Conservation (phyloP, 1,140 invertebrate species). For the Scaptomyza graminum region DNA sequence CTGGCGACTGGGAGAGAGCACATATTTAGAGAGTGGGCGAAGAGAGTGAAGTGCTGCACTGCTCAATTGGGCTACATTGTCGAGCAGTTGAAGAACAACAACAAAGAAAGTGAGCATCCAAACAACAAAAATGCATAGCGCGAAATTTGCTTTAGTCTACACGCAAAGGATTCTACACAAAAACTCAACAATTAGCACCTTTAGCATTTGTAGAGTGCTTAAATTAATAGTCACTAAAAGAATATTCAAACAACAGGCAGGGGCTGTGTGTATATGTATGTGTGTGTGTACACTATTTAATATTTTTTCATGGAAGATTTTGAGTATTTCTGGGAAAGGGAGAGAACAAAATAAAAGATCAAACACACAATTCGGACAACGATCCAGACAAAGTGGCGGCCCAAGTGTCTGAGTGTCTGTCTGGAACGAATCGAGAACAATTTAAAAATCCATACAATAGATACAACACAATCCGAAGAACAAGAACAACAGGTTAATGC, state of each 20-base stretch:
- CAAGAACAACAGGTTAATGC: conserved; percentile 41
- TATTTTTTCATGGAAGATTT: conserved; percentile 60
- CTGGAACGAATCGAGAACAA: conserved; percentile 64
- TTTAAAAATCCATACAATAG: conserved; percentile 54
- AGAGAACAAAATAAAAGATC: conserved; percentile 8
- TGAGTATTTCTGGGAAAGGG: conserved; percentile 47
- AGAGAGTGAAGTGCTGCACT: background rate
- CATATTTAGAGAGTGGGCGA: conserved; percentile 1
- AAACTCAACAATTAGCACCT: conserved; percentile 62
- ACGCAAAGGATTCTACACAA: conserved; percentile 51
- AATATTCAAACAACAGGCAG: conserved; percentile 12
- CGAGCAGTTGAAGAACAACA: background rate
- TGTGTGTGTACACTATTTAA: no score
- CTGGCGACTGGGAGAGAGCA: background rate
- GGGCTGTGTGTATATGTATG: conserved; percentile 11
- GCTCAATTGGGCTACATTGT: background rate
- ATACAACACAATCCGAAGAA: conserved; percentile 30
- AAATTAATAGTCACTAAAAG: conserved; percentile 7
- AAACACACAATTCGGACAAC: conserved; percentile 46
- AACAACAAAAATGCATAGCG: conserved; percentile 25
- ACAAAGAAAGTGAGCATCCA: no score
- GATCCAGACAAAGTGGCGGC: conserved; percentile 68
- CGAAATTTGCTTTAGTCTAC: conserved; percentile 56
- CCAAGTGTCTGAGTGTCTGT: conserved; percentile 43
- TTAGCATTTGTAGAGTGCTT: conserved; percentile 47